phyloP scores from a whole-genome alignment of 2,888 invertebrate genomes.

The Ophion ventricosus region DNA sequence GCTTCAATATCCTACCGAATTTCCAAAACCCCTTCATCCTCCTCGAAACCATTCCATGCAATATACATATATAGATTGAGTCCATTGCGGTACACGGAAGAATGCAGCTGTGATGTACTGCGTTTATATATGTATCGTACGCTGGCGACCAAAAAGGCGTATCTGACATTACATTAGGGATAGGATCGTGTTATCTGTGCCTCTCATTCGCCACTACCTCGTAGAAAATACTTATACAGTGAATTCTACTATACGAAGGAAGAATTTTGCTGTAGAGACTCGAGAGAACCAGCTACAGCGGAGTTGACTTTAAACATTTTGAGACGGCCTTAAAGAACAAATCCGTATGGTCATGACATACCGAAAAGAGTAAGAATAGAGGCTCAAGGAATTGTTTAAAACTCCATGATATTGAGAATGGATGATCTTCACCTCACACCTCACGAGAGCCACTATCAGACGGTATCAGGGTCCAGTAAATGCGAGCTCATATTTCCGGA shows the following conservation, averaged over 20 bases:
- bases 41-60: conserved; percentile 35
- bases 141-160: background rate
- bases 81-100: conserved; percentile 15
- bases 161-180: conserved; percentile 3
- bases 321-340: background rate
- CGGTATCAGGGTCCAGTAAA: too few species aligned
- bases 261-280: background rate
- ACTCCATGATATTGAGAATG: background rate
- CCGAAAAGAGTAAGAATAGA: background rate
- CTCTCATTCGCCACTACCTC: background rate
- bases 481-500: too few species aligned
- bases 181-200: background rate
- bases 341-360: background rate
- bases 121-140: conserved; percentile 8
- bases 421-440: too few species aligned
- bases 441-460: too few species aligned
- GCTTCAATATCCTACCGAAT: conserved; percentile 64
- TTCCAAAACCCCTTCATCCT: conserved; percentile 43
- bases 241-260: background rate
- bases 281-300: background rate
- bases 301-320: background rate
- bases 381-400: background rate
- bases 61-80: conserved; percentile 6
- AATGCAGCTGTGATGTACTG: conserved; percentile 17
- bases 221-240: background rate